phyloP scores from a whole-genome alignment of 2,797 vertebrate genomes.

The Euphonia xanthogaster region DNA sequence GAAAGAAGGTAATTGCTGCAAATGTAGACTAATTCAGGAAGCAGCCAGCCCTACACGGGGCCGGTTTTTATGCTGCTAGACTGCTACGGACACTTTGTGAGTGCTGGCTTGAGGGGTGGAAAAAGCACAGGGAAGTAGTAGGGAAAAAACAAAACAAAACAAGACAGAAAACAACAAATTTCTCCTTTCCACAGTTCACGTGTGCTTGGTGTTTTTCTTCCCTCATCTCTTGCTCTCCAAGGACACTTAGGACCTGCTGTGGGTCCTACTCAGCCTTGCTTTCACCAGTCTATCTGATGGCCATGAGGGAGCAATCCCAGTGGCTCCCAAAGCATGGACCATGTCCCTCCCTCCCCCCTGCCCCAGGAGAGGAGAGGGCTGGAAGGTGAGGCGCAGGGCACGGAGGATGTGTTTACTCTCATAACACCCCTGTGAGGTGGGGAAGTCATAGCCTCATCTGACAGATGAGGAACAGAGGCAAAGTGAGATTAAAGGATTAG shows the following conservation, averaged over 20 bases:
- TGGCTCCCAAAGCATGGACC: neutral
- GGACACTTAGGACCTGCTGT: neutral
- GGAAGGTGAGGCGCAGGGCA: slow-evolving; percentile 44
- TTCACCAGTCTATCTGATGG: neutral
- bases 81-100: neutral
- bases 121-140: neutral
- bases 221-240: fast-evolving
- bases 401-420: slow-evolving; percentile 57
- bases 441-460: slow-evolving; percentile 59
- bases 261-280: neutral
- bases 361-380: neutral
- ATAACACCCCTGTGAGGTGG: slow-evolving; percentile 57
- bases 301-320: fast-evolving
- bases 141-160: neutral
- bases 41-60: neutral
- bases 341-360: neutral
- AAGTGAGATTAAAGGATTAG: slow-evolving; percentile 65
- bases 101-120: neutral
- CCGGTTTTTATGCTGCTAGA: neutral
- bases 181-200: neutral
- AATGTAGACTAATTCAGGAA: slow-evolving; percentile 61
- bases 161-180: neutral
- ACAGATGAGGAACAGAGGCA: slow-evolving; percentile 69
- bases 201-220: neutral
- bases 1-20: slow-evolving; percentile 65